Percentiles rank a stretch among this genome's conserved stretches.
Evolutionary conservation across 2,113 vertebrate genomes (phyloP).

Genomic region (Ophiodon elongatus): DNA sequence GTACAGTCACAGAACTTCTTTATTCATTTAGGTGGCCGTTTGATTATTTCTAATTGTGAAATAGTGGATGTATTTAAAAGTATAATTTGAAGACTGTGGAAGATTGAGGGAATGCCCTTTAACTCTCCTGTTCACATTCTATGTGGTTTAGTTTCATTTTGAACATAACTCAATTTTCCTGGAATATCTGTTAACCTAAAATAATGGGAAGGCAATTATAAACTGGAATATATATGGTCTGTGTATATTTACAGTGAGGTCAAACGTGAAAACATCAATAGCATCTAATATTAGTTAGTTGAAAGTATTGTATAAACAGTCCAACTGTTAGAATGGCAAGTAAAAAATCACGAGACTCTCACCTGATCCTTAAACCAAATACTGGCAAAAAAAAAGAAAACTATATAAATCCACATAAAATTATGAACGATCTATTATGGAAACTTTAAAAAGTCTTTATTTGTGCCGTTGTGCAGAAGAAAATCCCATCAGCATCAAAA

Average conservation of each 20-base stretch:
- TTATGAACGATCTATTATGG: neutral
- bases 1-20: neutral
- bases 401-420: neutral
- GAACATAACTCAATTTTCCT: neutral
- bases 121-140: neutral
- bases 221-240: neutral
- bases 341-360: neutral
- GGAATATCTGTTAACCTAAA: neutral
- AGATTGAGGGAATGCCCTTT: neutral
- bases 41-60: neutral
- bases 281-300: neutral
- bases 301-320: neutral
- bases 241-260: neutral
- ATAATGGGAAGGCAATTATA: neutral
- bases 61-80: neutral
- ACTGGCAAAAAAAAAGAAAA: slow-evolving; percentile 7
- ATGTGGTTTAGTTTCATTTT: neutral
- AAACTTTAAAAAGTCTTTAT: slow-evolving; percentile 10
- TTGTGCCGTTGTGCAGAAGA: slow-evolving; percentile 1
- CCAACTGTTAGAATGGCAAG: neutral
- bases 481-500: slow-evolving; percentile 26
- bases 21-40: neutral
- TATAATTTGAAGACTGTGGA: neutral
- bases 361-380: neutral
- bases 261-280: neutral